These are phyloP conservation scores for Heliconius hewitsoni DNA, from an alignment of 1,140 invertebrate species.

Conservation along the genomic window DNA sequence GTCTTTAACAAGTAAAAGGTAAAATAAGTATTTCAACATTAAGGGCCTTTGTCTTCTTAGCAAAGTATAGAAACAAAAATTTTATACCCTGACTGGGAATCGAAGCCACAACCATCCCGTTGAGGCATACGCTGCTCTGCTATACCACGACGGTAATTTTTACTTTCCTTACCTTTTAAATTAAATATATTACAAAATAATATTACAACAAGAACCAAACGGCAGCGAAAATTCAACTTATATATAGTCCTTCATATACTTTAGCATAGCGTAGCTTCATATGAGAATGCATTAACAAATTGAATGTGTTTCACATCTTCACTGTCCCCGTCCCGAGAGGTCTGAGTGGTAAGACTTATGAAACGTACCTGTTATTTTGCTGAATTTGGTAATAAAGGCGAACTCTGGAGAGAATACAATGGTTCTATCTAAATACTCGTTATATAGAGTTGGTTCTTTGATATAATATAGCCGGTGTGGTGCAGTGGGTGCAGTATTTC, in stretches of 20 bases:
- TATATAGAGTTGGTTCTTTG: not conserved
- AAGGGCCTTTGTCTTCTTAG: no score
- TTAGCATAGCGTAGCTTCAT: not conserved
- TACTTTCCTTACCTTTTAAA: no score
- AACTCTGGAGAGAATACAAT: not conserved
- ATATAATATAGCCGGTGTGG: not conserved
- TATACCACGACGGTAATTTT: no score
- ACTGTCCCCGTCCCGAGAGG: conserved; percentile 7
- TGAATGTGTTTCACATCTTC: conserved; percentile 14
- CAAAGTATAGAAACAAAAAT: no score
- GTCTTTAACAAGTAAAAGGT: no score
- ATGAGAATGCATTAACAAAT: conserved; percentile 13
- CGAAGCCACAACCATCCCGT: no score
- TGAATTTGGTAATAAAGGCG: not conserved
- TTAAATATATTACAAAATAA: not conserved
- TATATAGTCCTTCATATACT: not conserved
- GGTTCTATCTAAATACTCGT: not conserved
- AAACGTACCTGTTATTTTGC: not conserved
- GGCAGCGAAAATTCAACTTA: not conserved
- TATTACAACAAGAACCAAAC: not conserved
- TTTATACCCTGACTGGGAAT: no score
- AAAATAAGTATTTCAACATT: no score
- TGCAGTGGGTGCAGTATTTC: not conserved
- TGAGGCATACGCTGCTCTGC: no score
- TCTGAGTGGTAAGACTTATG: conserved; percentile 9